A percentile compares a stretch with the other conserved stretches of the same genome.
phyloP scores from a whole-genome alignment of 2,113 vertebrate genomes.

The Osmerus mordax region DNA sequence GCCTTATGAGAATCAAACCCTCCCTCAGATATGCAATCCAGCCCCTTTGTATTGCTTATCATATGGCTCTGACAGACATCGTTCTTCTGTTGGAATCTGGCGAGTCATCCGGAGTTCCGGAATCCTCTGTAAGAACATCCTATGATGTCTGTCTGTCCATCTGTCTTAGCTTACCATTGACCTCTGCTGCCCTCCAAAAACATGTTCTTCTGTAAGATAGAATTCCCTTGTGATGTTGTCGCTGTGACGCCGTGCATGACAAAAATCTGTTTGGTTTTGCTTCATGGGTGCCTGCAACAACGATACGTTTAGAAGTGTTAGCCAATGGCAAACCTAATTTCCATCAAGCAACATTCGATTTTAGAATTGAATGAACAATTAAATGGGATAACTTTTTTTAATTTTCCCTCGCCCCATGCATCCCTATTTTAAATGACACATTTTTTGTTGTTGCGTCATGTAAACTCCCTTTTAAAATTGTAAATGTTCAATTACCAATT shows the following conservation, averaged over 20 bases:
- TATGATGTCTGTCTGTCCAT: neutral
- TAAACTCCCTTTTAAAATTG: no score
- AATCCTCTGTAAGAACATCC: constrained; percentile 2
- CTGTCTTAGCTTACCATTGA: constrained; percentile 8
- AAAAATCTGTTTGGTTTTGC: constrained; percentile 49
- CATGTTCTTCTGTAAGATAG: constrained; percentile 24
- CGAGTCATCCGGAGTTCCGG: neutral
- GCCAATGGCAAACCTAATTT: constrained; percentile 5
- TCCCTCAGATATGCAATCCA: constrained; percentile 44
- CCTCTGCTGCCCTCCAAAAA: constrained; percentile 19
- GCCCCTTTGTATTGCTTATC: constrained; percentile 37
- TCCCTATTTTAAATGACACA: no score
- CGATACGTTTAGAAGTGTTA: constrained; percentile 61
- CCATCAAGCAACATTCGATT: constrained; percentile 4
- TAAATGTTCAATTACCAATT: no score
- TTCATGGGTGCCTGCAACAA: constrained; percentile 64
- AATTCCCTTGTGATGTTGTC: constrained; percentile 44
- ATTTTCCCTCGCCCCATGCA: no score
- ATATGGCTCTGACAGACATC: no score
- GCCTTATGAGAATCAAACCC: constrained; percentile 62
- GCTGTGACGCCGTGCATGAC: constrained; percentile 62
- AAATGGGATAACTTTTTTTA: neutral
- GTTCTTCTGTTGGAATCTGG: no score
- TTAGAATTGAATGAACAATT: constrained; percentile 5
- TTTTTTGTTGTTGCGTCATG: no score